Percentiles rank a stretch among this genome's conserved stretches.
Evolutionary conservation across 2,113 vertebrate genomes (phyloP).

Genomic region (Hiodon tergisus): DNA sequence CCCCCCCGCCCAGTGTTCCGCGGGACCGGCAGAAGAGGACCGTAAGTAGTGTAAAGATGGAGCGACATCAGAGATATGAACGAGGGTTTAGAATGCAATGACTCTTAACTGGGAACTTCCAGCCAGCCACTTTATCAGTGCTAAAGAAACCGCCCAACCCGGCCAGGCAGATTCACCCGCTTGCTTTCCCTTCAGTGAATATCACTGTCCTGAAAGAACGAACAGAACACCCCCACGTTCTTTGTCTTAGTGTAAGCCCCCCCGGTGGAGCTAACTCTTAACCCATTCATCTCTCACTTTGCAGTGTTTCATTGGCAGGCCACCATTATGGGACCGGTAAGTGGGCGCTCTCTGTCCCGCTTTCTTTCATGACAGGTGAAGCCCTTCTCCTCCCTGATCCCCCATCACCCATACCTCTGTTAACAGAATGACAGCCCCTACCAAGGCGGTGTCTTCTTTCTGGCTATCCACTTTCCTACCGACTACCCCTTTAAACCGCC

Average conservation of each 20-base stretch:
- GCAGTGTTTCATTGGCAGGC: constrained; percentile 95
- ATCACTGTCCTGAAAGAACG: too few species aligned
- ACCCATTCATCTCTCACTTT: constrained; percentile 37
- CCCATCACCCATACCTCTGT: constrained; percentile 38
- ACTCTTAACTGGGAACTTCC: too few species aligned
- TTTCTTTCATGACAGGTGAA: background rate
- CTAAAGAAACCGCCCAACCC: too few species aligned
- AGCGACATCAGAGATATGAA: too few species aligned
- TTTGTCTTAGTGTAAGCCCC: too few species aligned
- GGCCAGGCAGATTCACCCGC: too few species aligned
- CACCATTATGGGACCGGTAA: constrained; percentile 92
- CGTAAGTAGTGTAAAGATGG: constrained; percentile 58
- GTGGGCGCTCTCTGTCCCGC: constrained; percentile 40
- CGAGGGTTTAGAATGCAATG: too few species aligned
- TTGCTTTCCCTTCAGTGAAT: too few species aligned
- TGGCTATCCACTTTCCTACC: constrained; percentile 89
- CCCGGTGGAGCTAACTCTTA: background rate
- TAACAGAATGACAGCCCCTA: constrained; percentile 80
- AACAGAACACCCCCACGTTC: too few species aligned
- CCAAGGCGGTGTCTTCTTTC: constrained; percentile 92
- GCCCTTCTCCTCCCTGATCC: background rate
- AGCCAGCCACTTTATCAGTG: too few species aligned
- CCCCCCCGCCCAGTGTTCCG: constrained; percentile 87
- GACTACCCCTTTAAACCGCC: constrained; percentile 95
- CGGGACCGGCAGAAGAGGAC: constrained; percentile 86